Evolutionary conservation across 2,888 invertebrate genomes (phyloP).

Genomic region (Lordiphosa fenestrarum): DNA sequence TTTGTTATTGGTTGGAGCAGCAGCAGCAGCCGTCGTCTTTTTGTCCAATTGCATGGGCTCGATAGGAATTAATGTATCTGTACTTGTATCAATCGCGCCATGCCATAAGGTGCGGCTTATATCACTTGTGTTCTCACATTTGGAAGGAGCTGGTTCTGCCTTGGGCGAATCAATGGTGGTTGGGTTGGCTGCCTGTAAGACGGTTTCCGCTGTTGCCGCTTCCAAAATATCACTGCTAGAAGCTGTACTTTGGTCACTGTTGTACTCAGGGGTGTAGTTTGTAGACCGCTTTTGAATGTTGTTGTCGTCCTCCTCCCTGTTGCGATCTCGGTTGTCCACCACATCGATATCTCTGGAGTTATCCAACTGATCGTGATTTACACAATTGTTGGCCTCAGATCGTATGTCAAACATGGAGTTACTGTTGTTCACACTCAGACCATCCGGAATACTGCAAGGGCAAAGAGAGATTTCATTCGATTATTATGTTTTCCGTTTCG

Average conservation of each 20-base stretch:
- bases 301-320: constrained; percentile 11
- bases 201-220: constrained; percentile 23
- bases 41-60: constrained; percentile 19
- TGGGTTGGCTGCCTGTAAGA: neutral
- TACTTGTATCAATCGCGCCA: constrained; percentile 80
- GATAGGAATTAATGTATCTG: constrained; percentile 81
- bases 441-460: constrained; percentile 69
- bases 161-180: constrained; percentile 7
- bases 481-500: neutral
- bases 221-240: constrained; percentile 46
- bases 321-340: constrained; percentile 43
- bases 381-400: constrained; percentile 58
- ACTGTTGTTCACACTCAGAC: constrained; percentile 74
- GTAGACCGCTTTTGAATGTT: constrained; percentile 15
- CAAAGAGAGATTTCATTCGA: neutral
- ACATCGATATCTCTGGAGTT: constrained; percentile 57
- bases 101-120: constrained; percentile 36
- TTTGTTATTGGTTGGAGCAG: constrained; percentile 8
- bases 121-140: constrained; percentile 31
- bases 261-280: constrained; percentile 30
- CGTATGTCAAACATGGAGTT: constrained; percentile 78
- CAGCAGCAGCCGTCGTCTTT: neutral
- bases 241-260: constrained; percentile 45
- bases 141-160: constrained; percentile 18
- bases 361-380: constrained; percentile 32